Conservation (phyloP, 2,113 vertebrate species). For the Sander lucioperca region DNA sequence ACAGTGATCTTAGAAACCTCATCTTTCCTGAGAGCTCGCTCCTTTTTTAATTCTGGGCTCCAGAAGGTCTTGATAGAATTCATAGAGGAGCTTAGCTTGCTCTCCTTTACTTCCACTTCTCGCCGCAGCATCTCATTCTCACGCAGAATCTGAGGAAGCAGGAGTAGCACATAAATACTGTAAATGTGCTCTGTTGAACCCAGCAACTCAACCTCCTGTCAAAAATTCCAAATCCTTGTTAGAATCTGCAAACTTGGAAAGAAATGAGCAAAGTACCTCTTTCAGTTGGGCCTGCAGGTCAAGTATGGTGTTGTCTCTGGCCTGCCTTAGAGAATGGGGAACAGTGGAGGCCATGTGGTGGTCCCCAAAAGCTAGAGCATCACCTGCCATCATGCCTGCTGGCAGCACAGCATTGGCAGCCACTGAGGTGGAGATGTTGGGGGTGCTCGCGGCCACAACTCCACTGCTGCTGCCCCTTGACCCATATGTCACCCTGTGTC, state of each 20-base stretch:
- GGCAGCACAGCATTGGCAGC: slow-evolving; percentile 84
- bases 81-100: slow-evolving; percentile 98
- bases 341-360: slow-evolving; percentile 98
- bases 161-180: neutral
- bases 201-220: neutral
- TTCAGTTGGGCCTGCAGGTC: slow-evolving; percentile 97
- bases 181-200: neutral
- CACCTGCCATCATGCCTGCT: slow-evolving; percentile 85
- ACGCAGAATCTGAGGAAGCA: slow-evolving; percentile 80
- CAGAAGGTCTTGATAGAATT: slow-evolving; percentile 99
- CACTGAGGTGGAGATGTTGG: slow-evolving; percentile 89
- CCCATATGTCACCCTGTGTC: slow-evolving; percentile 94
- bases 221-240: neutral
- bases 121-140: slow-evolving; percentile 94
- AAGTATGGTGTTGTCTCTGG: slow-evolving; percentile 96
- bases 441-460: slow-evolving; percentile 96
- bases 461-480: slow-evolving; percentile 83
- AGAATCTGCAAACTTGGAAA: neutral
- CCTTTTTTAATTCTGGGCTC: slow-evolving; percentile 98
- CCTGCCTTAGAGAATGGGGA: slow-evolving; percentile 96
- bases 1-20: slow-evolving; percentile 96
- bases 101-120: slow-evolving; percentile 97
- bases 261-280: slow-evolving; percentile 83
- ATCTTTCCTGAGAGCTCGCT: slow-evolving; percentile 95
- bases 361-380: slow-evolving; percentile 95